Evolutionary conservation across 1,140 invertebrate species (phyloP).

Genomic region (Drosophila persimilis): DNA sequence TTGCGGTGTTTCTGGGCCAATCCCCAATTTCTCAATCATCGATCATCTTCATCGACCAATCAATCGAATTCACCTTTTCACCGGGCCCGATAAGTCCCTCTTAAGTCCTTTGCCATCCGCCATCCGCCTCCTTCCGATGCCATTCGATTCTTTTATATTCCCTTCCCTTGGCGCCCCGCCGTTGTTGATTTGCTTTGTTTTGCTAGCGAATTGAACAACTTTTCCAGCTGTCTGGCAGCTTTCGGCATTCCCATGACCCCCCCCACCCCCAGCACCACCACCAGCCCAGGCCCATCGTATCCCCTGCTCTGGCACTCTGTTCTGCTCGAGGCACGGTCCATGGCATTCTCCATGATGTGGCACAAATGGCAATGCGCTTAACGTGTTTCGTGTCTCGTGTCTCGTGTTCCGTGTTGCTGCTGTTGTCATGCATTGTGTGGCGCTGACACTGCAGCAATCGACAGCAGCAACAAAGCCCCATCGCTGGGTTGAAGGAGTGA

Average conservation of each 20-base stretch:
- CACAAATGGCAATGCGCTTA: constrained; percentile 79
- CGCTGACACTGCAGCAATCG: constrained; percentile 67
- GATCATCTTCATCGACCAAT: constrained; percentile 65
- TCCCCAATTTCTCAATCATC: constrained; percentile 33
- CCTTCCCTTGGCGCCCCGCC: not conserved
- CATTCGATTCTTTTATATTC: constrained; percentile 15
- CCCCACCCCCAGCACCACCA: too few relatives aligned
- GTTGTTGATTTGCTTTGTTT: constrained; percentile 17
- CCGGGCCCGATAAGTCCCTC: constrained; percentile 28
- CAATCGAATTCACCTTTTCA: constrained; percentile 51
- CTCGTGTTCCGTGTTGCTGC: constrained; percentile 37
- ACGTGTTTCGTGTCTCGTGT: constrained; percentile 57
- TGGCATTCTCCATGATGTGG: constrained; percentile 67
- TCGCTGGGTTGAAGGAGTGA: constrained; percentile 5
- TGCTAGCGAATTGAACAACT: constrained; percentile 57
- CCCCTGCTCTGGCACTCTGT: too few relatives aligned
- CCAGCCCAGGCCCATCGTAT: not conserved
- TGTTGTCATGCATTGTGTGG: constrained; percentile 46
- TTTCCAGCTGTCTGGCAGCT: constrained; percentile 65
- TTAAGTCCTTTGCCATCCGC: constrained; percentile 30
- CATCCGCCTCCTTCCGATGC: not conserved
- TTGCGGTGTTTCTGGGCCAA: too few relatives aligned
- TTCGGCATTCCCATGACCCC: constrained; percentile 58
- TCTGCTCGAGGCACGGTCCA: constrained; percentile 11
- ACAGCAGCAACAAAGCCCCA: constrained; percentile 25